These are phyloP conservation scores for Colossoma macropomum DNA, from an alignment of 2,113 vertebrate species.

Conservation along the genomic window DNA sequence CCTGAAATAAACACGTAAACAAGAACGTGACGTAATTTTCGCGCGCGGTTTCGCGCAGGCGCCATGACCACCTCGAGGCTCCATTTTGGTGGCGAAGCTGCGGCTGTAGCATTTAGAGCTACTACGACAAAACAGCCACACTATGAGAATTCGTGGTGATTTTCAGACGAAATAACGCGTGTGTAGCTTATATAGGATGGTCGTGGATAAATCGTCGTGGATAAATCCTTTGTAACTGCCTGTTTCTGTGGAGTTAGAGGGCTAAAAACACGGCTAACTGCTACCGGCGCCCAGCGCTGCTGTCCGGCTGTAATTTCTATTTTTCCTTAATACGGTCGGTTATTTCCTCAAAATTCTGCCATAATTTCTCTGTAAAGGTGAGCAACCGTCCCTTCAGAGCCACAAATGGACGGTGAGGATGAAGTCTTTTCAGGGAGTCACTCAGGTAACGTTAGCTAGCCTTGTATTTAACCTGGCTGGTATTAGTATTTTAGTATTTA, in stretches of 20 bases:
- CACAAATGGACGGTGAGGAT: constrained; percentile 17
- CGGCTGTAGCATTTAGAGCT: not conserved
- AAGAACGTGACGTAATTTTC: not conserved
- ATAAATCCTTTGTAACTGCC: no score
- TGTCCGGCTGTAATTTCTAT: not conserved
- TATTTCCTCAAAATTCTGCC: not conserved
- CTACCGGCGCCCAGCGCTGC: not conserved
- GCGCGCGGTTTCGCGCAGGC: not conserved
- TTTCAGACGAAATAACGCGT: not conserved
- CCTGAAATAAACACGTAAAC: not conserved
- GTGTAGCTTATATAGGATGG: not conserved
- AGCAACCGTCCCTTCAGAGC: not conserved
- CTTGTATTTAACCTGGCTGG: no score
- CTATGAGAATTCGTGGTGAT: not conserved
- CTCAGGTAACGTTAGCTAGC: not conserved
- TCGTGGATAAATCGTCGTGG: no score
- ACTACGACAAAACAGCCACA: not conserved
- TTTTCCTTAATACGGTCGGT: not conserved
- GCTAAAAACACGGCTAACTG: no score
- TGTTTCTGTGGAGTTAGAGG: not conserved
- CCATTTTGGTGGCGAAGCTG: constrained; percentile 8
- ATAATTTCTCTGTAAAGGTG: not conserved
- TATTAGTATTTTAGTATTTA: no score
- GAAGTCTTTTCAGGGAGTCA: constrained; percentile 19
- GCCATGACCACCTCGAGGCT: not conserved